Conservation (phyloP, 64 coral and sea anemone species). For the Actinia equina region DNA sequence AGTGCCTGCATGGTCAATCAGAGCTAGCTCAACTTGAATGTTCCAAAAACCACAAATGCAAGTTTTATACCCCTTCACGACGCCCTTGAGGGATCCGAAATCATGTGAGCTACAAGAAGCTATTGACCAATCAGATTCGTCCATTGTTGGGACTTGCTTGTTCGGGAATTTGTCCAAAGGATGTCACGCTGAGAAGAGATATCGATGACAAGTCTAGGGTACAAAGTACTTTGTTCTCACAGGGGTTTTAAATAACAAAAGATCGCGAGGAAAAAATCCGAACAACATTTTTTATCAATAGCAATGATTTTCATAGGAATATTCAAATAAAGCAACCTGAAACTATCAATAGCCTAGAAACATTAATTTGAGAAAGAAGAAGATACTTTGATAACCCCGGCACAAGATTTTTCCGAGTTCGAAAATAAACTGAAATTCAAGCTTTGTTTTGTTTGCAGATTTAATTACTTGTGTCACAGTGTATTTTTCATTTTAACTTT, state of each 20-base stretch:
- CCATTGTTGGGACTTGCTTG: background rate
- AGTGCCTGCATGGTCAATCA: conserved; percentile 56
- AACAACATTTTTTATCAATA: background rate
- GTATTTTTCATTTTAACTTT: background rate
- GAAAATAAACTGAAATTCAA: background rate
- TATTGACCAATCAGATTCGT: conserved; percentile 11
- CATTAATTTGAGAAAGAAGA: too few relatives aligned
- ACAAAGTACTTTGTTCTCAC: conserved; percentile 3
- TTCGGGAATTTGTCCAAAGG: conserved; percentile 25
- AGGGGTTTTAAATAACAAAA: conserved; percentile 1
- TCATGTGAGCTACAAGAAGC: conserved; percentile 12
- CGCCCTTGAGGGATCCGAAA: background rate
- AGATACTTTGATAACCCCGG: background rate
- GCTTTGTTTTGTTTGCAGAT: background rate
- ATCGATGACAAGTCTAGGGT: background rate
- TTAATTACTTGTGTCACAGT: background rate
- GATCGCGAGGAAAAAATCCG: background rate
- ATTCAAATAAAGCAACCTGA: background rate
- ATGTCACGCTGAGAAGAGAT: conserved; percentile 4
- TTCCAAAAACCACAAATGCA: background rate
- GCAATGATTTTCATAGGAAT: background rate
- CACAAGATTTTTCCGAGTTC: background rate
- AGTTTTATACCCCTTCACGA: background rate
- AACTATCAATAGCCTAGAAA: too few relatives aligned
- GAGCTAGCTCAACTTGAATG: conserved; percentile 7